These are phyloP conservation scores for Danio aesculapii DNA, from an alignment of 2,797 vertebrate species.

Conservation along the genomic window DNA sequence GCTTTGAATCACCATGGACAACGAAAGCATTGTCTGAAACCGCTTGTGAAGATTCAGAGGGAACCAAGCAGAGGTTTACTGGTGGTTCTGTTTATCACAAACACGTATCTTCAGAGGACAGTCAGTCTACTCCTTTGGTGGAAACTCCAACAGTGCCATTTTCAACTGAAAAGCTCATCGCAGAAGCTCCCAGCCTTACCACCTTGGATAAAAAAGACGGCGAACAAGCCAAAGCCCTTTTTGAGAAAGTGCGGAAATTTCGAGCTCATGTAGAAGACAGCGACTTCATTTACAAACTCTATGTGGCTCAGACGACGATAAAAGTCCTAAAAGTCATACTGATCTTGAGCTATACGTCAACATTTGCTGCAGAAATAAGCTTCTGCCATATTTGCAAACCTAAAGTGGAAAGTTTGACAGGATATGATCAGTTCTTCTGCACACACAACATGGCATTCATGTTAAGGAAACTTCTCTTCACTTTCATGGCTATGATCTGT, in stretches of 20 bases:
- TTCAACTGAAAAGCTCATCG: conserved; percentile 89
- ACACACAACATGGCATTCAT: conserved; percentile 98
- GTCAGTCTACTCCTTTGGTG: conserved; percentile 90
- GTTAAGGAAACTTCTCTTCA: conserved; percentile 92
- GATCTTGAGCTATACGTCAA: conserved; percentile 93
- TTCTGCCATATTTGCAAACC: conserved; percentile 88
- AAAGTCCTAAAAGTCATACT: conserved; percentile 97
- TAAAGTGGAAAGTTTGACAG: conserved; percentile 87
- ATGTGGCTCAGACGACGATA: conserved; percentile 92
- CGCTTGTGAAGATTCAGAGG: conserved; percentile 95
- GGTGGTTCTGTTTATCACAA: conserved; percentile 85
- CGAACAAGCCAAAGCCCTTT: conserved; percentile 97
- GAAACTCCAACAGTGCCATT: conserved; percentile 87
- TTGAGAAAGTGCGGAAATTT: conserved; percentile 98
- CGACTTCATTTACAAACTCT: conserved; percentile 97
- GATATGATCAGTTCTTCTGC: conserved; percentile 90
- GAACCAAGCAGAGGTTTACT: conserved; percentile 94
- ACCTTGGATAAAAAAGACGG: conserved; percentile 98
- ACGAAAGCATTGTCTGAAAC: conserved; percentile 99
- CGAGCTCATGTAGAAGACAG: conserved; percentile 96
- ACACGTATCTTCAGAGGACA: conserved; percentile 88
- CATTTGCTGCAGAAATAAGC: conserved; percentile 88
- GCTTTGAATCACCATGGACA: conserved; percentile 99
- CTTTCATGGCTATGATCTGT: conserved; percentile 92
- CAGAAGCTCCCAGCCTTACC: conserved; percentile 92